Conservation (phyloP, 2,797 vertebrate species). For the Sus cebifrons region DNA sequence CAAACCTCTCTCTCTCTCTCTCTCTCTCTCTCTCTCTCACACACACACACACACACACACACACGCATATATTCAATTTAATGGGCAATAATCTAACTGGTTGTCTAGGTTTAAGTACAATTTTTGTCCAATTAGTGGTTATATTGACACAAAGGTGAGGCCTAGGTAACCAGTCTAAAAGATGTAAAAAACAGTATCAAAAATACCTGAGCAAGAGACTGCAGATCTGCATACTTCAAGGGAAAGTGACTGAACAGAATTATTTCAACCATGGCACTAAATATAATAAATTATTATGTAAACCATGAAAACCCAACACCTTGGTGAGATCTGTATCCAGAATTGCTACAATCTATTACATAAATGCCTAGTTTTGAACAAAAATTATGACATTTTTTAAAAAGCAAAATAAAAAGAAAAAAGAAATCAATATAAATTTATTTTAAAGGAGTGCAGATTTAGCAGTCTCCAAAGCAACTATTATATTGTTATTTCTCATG, state of each 20-base stretch:
- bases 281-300: not conserved
- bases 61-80: not conserved
- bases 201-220: not conserved
- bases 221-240: not conserved
- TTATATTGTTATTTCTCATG: not conserved
- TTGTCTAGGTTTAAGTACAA: not conserved
- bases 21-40: too few species aligned
- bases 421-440: not conserved
- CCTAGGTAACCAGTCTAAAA: not conserved
- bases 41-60: not conserved
- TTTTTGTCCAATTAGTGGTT: not conserved
- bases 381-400: not conserved
- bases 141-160: not conserved
- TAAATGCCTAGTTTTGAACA: not conserved
- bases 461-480: not conserved
- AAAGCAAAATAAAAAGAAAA: not conserved
- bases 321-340: not conserved
- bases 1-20: too few species aligned
- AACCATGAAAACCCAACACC: not conserved
- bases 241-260: not conserved
- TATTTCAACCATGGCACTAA: not conserved
- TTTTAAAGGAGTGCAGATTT: not conserved
- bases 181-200: not conserved
- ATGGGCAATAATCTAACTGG: not conserved
- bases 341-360: not conserved